phyloP scores from a whole-genome alignment of 2,888 invertebrate species.

The Stenichneumon culpator region DNA sequence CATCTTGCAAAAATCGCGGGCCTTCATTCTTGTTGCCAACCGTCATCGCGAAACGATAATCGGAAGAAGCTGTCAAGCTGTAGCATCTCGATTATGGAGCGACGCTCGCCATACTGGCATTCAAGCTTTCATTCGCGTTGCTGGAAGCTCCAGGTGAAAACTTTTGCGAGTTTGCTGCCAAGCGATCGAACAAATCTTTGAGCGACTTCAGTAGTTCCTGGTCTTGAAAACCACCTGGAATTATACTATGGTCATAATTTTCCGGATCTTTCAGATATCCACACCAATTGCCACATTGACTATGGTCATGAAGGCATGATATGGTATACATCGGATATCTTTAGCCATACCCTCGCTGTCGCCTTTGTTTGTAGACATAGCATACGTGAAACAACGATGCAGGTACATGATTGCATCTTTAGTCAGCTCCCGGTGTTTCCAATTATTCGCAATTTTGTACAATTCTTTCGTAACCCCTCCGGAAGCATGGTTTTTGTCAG shows the following conservation, averaged over 20 bases:
- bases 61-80: slow-evolving; percentile 23
- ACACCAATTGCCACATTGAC: slow-evolving; percentile 68
- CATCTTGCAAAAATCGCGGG: not conserved
- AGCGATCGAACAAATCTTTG: not conserved
- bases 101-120: slow-evolving; percentile 19
- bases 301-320: slow-evolving; percentile 66
- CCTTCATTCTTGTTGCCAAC: slow-evolving; percentile 19
- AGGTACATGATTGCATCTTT: no score
- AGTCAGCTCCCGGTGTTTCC: no score
- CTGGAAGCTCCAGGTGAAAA: not conserved
- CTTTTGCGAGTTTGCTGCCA: not conserved
- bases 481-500: no score
- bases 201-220: not conserved
- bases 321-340: slow-evolving; percentile 58
- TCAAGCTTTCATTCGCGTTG: slow-evolving; percentile 21
- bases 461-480: no score
- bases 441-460: no score
- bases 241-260: slow-evolving; percentile 36
- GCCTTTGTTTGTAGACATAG: no score
- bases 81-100: slow-evolving; percentile 19
- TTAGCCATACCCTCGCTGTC: no score
- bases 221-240: not conserved
- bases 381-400: no score
- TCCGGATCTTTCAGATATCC: slow-evolving; percentile 54
- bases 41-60: slow-evolving; percentile 6